Evolutionary conservation across 2,113 vertebrate species (phyloP).

Genomic region (Zosterops borbonicus): DNA sequence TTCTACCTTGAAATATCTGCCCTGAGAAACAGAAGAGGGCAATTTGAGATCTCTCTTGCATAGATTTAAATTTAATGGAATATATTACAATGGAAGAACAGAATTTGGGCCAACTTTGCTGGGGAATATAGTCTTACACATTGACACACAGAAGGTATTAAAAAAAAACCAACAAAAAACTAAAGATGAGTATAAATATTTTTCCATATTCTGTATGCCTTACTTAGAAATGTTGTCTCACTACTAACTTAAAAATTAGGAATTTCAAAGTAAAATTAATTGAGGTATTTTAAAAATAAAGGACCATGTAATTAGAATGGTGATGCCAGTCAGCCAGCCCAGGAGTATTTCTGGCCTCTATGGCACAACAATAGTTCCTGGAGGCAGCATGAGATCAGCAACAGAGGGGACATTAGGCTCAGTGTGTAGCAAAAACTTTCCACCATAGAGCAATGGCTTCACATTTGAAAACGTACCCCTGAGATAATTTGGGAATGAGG

Average conservation of each 20-base stretch:
- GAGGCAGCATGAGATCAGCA: not conserved
- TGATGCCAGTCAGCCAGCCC: not conserved
- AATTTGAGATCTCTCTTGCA: not conserved
- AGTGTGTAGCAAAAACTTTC: not conserved
- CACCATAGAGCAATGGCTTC: not conserved
- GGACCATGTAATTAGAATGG: not conserved
- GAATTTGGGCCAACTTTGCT: not conserved
- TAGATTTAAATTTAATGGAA: not conserved
- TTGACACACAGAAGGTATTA: not conserved
- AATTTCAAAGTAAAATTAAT: not conserved
- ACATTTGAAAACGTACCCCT: fast-evolving
- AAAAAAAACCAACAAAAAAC: not conserved
- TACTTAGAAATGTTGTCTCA: not conserved
- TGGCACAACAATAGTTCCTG: not conserved
- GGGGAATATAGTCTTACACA: not conserved
- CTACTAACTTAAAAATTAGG: not conserved
- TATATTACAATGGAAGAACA: not conserved
- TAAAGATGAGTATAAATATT: not conserved
- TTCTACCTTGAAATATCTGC: not conserved
- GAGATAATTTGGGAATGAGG: not conserved
- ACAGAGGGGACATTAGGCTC: not conserved
- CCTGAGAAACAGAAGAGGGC: not conserved
- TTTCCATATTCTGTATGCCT: not conserved
- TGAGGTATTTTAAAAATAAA: not conserved
- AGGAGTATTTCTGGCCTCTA: not conserved